Base-by-base conservation (phyloP, 2,888 invertebrate species). In the Drosophila rubida region DNA sequence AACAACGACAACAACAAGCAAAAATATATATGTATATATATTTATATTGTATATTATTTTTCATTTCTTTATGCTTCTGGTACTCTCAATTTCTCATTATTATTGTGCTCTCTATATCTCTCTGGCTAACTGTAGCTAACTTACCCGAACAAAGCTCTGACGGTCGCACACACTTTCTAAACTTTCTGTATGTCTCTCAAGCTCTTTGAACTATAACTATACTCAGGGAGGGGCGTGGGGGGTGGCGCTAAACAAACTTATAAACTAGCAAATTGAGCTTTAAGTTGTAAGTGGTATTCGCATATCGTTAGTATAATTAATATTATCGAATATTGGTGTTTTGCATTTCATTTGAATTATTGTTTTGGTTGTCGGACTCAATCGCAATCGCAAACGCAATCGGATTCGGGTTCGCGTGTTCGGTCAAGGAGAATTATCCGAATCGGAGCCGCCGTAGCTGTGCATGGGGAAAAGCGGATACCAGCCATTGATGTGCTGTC, bases 391-490 rank as follows among this genome's bases (percentile, higher is more conserved):
- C 35, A n/a, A 6, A 13, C 13, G n/a, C 13, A 35, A 37, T 25
- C 60, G 46, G 58, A 25, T 13, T 23, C 60, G 49, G 63, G 25
- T 16, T 69, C 41, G 79, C 89, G 90, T 90, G 79, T 90, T 91
- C 90, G 91, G 92, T 92, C 92, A 92, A 90, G 92, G 92, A 90
- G 92, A 92, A 87, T 92, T 91, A 78, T 92, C 92, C 44, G 92
- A 91, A 64, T 92, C 95, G 22, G 95, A 94, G 55, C 95, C 96
- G 62, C 95, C 96, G 72, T 96, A 94, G 54, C 96, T 95, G 86
- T 96, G 95, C 91, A 97, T 96, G 32, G 97, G 96, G 92, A 97
- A 97, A 76, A 98, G 93, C 69, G 97, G 96, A 93, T 97, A 98
- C 98, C 98, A 98, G 74, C 97, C 96, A 86, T 95, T 95, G 44